Conservation (phyloP, 1,140 invertebrate genomes). For the Pteromalus puparum region DNA sequence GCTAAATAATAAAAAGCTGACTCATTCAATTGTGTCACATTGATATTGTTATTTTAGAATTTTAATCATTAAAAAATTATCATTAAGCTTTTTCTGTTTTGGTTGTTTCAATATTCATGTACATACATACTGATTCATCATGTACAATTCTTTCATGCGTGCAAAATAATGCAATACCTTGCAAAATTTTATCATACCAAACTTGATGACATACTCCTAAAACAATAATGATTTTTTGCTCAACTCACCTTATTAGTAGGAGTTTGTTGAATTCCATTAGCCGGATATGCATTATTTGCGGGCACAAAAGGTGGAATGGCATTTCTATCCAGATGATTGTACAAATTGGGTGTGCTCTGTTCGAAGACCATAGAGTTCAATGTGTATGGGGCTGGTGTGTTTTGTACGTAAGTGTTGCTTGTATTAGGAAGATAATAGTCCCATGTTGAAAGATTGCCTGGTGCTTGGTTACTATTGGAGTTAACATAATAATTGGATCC, state of each 20-base stretch:
- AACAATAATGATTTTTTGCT: neutral
- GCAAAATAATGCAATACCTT: neutral
- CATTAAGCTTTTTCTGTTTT: neutral
- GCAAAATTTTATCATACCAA: neutral
- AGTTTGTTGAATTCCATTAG: conserved; percentile 21
- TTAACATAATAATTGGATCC: conserved; percentile 63
- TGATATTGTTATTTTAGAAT: too few relatives aligned
- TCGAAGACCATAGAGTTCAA: conserved; percentile 53
- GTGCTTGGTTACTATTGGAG: conserved; percentile 55
- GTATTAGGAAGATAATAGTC: conserved; percentile 56
- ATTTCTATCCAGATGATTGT: conserved; percentile 48
- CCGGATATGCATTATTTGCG: conserved; percentile 23
- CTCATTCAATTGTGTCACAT: too few relatives aligned
- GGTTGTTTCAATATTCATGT: neutral
- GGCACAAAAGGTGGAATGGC: conserved; percentile 30
- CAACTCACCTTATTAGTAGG: conserved; percentile 25
- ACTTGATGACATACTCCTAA: neutral
- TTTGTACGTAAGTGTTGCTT: conserved; percentile 50
- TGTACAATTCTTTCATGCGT: neutral
- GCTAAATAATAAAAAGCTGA: too few relatives aligned
- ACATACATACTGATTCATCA: neutral
- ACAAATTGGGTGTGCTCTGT: conserved; percentile 43
- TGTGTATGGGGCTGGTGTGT: conserved; percentile 47
- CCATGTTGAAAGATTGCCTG: conserved; percentile 56
- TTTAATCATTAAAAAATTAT: too few relatives aligned